Base-by-base conservation (phyloP, 2,113 vertebrate species). In the Peromyscus leucopus region DNA sequence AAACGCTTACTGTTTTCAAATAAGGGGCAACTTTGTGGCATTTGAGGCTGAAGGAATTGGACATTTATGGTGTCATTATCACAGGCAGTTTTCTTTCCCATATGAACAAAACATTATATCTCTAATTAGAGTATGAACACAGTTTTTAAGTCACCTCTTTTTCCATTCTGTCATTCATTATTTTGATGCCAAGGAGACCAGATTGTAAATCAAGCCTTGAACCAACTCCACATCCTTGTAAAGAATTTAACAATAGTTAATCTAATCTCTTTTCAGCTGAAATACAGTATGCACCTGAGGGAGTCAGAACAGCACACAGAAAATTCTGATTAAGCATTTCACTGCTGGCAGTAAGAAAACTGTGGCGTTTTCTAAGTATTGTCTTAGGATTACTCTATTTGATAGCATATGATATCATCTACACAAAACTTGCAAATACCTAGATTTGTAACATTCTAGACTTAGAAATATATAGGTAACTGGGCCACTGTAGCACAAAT, bases 201-300 rank as follows among this genome's bases (percentile, higher is more conserved):
- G 88, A 96, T 42, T 96, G 31, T 82, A 97, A 95, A 97, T 96
- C 65, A 94, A 92, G 72, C 93, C 39, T 75, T 42, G 5, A n/a
- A 55, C 61, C 88, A 90, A 72, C 59, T 97, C 90, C 24, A 97
- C 5, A 61, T 94, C 48, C 78, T 90, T 76, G 5, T 80, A 96
- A 95, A 97, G 80, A 69, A 85, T 95, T 93, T 96, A 95, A 96
- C 91, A 97, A 96, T 72, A 75, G 86, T n/a, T 97, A 71, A 95
- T 94, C 89, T 89, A 71, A 97, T 93, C 63, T 67, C 46, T 78
- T 90, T 46, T 96, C 67, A 96, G 19, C 61, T 82, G 48, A 90
- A 96, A 76, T 71, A 95, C 39, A 84, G 4, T 78, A 85, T 65
- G 75, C 67, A 94, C 79, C 85, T 96, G 61, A 90, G 3, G 59